Conservation (phyloP, 2,113 vertebrate species). For the Corvus cornix region DNA sequence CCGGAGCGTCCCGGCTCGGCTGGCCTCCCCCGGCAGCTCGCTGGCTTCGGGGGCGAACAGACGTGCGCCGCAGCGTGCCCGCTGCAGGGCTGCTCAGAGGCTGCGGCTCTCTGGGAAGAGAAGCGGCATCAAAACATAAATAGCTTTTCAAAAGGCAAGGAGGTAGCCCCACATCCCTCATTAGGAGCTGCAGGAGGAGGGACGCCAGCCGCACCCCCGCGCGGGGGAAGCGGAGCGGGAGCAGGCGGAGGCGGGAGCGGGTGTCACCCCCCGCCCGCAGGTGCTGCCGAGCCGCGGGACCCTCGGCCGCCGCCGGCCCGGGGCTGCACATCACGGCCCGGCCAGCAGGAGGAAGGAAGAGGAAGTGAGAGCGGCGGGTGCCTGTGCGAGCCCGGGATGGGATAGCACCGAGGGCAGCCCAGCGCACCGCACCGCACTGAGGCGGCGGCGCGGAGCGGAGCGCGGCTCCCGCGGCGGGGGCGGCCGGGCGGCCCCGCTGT, state of each 20-base stretch:
- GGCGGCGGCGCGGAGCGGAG: not conserved
- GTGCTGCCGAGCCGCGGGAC: not conserved
- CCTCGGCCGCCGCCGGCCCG: not conserved
- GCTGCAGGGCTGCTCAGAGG: not conserved
- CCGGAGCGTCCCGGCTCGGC: not conserved
- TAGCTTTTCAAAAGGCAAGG: not conserved
- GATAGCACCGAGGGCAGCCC: constrained; percentile 25
- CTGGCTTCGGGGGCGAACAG: not conserved
- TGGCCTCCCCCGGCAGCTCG: not conserved
- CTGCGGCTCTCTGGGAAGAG: not conserved
- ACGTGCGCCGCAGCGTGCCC: not conserved
- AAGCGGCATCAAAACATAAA: not conserved
- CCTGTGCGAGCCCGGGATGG: constrained; percentile 11
- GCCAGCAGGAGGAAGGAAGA: constrained; percentile 77
- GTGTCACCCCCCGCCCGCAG: not conserved
- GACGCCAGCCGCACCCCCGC: not conserved
- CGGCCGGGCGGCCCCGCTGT: not conserved
- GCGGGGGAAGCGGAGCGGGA: not conserved
- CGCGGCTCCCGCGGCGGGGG: not conserved
- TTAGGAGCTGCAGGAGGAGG: not conserved
- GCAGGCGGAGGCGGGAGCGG: not conserved
- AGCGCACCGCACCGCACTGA: not conserved
- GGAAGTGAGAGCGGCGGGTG: constrained; percentile 69
- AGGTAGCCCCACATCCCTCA: not conserved
- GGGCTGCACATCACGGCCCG: constrained; percentile 11